Base-by-base conservation (phyloP, 2,797 vertebrate species). In the Dromococcyx pavoninus region DNA sequence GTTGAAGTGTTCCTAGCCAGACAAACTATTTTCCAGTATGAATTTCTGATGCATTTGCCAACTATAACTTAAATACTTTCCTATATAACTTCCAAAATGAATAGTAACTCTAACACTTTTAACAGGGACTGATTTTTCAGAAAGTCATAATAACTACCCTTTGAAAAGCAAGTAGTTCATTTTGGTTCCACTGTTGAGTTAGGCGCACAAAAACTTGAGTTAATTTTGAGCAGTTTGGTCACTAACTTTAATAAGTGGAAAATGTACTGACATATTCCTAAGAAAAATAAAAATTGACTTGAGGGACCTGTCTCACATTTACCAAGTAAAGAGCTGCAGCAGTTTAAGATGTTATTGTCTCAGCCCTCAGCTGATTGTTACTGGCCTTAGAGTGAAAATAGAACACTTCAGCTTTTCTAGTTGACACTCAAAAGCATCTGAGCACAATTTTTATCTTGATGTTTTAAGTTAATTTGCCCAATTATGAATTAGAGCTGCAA, bases 161-260 rank as follows among this genome's bases (percentile, higher is more conserved):
- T 83, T 86, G 62, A 76, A 88, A 88, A 88, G 73, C 58, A 86
- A 81, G n/a, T 62, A 86, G 37, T 54, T 83, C 9, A 11, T 82
- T 91, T 77, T 81, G 35, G 46, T 93, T 88, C n/a, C 23, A 56
- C 56, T 91, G 54, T 90, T 95, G 89, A 81, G 54, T 73, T 88
- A 86, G 54, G 51, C 54, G 19, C 75, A 73, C 15, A 75, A 70
- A 88, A 88, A 12, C 35, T 86, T 46, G 30, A 78, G 54, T 84
- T 95, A 75, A 84, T 83, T 94, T 86, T 72, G 66, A 94, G 73
- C 35, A 66, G 66, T 88, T 91, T 70, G 56, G 70, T 94, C 88
- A 94, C 91, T 62, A 65, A 58, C 94, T 86, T 84, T 81, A 95
- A 48, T 77, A 86, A 75, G 73, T 70, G 83, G 76, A 94, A 94